Conservation (phyloP, 2,888 invertebrate genomes). For the Aphrophora alni region DNA sequence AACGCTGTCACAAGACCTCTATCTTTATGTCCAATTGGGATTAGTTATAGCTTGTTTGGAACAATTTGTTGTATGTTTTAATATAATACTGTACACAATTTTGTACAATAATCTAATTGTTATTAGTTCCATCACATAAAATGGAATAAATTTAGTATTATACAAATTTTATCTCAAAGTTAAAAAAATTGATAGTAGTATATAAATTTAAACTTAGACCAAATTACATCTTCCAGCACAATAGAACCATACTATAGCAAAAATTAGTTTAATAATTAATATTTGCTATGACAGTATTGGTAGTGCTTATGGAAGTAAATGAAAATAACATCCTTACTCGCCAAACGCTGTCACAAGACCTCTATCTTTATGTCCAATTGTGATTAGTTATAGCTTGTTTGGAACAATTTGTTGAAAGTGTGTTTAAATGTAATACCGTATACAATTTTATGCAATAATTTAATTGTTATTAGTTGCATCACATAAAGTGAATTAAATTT, state of each 20-base stretch:
- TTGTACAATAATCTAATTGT: no score
- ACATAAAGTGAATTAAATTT: no score
- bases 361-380: conserved; percentile 35
- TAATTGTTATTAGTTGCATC: no score
- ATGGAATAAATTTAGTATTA: no score
- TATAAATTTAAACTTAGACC: no score
- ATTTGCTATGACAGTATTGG: conserved; percentile 11
- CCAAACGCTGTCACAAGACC: conserved; percentile 36
- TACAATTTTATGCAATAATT: no score
- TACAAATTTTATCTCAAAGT: no score
- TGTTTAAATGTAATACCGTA: no score
- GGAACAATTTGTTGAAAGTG: neutral
- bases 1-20: conserved; percentile 37
- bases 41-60: conserved; percentile 11
- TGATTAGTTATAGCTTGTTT: conserved; percentile 23
- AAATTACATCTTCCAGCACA: neutral
- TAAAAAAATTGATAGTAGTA: no score
- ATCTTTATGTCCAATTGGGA: conserved; percentile 34
- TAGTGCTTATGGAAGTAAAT: conserved; percentile 35
- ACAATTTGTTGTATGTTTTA: no score
- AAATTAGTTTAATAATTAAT: neutral
- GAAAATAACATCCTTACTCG: neutral
- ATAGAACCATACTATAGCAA: neutral
- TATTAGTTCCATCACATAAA: no score
- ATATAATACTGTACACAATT: no score